These are phyloP conservation scores for Oxycera nigricornis DNA, from an alignment of 2,888 invertebrate species.

Conservation along the genomic window DNA sequence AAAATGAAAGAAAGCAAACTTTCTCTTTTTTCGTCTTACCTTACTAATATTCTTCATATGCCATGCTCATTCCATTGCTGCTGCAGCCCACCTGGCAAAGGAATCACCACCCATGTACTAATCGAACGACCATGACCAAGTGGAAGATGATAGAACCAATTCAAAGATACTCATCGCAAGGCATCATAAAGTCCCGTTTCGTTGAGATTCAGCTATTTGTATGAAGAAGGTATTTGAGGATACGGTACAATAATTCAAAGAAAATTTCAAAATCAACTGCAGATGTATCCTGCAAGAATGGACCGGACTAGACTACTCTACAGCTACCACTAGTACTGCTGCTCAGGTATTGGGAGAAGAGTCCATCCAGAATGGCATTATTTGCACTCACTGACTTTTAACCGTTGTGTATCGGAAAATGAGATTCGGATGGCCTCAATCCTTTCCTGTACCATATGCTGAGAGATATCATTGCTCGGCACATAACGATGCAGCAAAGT, in stretches of 20 bases:
- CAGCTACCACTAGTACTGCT: background rate
- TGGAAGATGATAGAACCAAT: slow-evolving; percentile 36
- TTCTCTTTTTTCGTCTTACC: background rate
- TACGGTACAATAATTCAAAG: slow-evolving; percentile 39
- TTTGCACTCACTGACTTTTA: slow-evolving; percentile 40
- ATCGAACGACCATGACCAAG: slow-evolving; percentile 45
- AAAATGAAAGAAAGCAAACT: slow-evolving; percentile 26
- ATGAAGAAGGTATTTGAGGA: background rate
- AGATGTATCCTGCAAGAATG: slow-evolving; percentile 17
- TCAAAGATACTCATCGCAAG: slow-evolving; percentile 19
- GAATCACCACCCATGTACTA: slow-evolving; percentile 30
- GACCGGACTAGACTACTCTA: background rate
- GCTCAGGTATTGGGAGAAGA: background rate
- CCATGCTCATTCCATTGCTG: background rate
- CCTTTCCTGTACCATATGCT: background rate
- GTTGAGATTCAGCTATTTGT: background rate
- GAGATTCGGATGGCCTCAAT: slow-evolving; percentile 11
- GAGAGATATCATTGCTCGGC: background rate
- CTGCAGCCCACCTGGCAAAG: background rate
- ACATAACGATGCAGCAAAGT: background rate
- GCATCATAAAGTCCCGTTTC: slow-evolving; percentile 4
- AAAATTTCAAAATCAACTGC: slow-evolving; percentile 46
- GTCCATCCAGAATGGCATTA: slow-evolving; percentile 31
- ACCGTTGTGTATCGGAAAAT: slow-evolving; percentile 8
- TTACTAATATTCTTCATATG: slow-evolving; percentile 1